Evolutionary conservation across 2,113 vertebrate genomes (phyloP), one percentile per base, ranked within the genome.

Genomic region (Cheilinus undulatus): DNA sequence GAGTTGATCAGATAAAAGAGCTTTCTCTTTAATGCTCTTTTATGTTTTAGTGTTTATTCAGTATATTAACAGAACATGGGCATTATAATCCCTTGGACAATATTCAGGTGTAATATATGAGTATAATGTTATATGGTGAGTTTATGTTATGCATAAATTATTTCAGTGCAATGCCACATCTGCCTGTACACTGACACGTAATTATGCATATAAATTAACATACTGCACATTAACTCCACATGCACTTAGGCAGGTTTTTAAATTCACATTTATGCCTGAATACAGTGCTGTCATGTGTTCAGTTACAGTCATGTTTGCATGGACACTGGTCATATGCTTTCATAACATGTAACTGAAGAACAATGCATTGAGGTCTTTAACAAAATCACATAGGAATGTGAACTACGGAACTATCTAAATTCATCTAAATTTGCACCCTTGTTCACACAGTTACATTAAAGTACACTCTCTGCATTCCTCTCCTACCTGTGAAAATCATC

Each of bases 401-500:
- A 9, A 2, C 34, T 17, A 19, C 4, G n/a, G 22, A 12, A 64
- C 19, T 43, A 4, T 53, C 0, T 27, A 28, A 28, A 22, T 9
- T 14, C 20, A 43, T n/a, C n/a, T n/a, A n/a, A n/a, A n/a, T n/a
- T 34, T 34, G 32, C 32, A 34, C 32, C 11, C 32, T 10, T 7
- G 8, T 38, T 38, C 36, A 38, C 13, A 1, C 36, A 52, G 2
- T 42, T 5, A 56, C 22, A 51, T 19, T 23, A 32, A 7, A 76
- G 12, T 6, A 43, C 8, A 0, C 40, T 5, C 2, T 53, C 24
- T 30, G 0, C 5, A 8, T 0, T 28, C 5, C 26, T 34, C 5
- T 26, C 52, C 40, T 87, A 94, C 91, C 93, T 89, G 93, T 93
- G 60, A 93, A 94, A 28, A 94, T 52, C 22, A 93, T 89, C 77